Percentiles rank a stretch among this genome's conserved stretches.
Conservation (phyloP, 1,140 invertebrate species). For the Drosophila mayri region DNA sequence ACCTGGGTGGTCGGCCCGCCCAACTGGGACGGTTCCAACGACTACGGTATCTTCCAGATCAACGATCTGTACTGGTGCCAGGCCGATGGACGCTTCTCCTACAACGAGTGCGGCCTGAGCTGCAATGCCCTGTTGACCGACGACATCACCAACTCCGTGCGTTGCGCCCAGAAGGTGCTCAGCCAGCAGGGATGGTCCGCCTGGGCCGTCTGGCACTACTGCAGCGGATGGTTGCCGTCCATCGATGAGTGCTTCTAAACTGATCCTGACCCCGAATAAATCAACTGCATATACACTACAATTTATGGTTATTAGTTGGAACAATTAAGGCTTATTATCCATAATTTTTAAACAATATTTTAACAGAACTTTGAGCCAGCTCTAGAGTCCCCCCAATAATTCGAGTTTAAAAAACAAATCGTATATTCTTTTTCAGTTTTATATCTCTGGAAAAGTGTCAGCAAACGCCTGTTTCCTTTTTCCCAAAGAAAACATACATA, state of each 20-base stretch:
- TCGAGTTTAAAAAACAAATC: too few relatives aligned
- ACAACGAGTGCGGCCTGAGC: conserved; percentile 65
- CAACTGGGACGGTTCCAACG: conserved; percentile 76
- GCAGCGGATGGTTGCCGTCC: conserved; percentile 63
- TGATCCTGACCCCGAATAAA: conserved; percentile 24
- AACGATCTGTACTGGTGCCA: conserved; percentile 81
- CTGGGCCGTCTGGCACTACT: conserved; percentile 75
- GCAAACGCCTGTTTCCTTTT: background rate
- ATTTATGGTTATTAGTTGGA: background rate
- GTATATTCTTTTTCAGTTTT: background rate
- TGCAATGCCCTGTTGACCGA: conserved; percentile 68
- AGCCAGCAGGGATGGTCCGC: conserved; percentile 73
- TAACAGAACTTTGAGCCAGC: background rate
- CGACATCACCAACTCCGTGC: conserved; percentile 69
- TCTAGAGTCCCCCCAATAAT: too few relatives aligned
- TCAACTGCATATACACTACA: background rate
- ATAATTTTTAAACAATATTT: background rate
- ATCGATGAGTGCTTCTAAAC: conserved; percentile 69
- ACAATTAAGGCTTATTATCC: too few relatives aligned
- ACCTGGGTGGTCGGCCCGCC: conserved; percentile 59
- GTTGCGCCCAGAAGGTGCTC: conserved; percentile 72
- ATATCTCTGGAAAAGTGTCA: background rate
- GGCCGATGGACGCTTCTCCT: conserved; percentile 63
- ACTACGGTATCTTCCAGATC: conserved; percentile 83
- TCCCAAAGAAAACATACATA: background rate